Evolutionary conservation across 2,113 vertebrate genomes (phyloP).

Genomic region (Psittacus erithacus): DNA sequence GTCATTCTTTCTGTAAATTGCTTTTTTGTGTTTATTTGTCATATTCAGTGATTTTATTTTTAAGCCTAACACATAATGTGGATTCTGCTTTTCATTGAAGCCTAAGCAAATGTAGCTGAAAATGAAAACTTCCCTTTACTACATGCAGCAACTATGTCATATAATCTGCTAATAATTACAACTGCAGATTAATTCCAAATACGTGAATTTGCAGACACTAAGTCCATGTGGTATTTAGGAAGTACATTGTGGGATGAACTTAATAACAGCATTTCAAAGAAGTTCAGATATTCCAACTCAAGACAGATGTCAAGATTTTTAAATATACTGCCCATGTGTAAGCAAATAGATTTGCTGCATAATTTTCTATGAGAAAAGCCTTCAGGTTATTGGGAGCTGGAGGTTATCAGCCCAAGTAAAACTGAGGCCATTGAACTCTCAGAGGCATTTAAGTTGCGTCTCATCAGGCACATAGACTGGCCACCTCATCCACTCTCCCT

Average conservation of each 20-base stretch:
- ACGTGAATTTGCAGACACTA: slow-evolving; percentile 16
- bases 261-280: slow-evolving; percentile 5
- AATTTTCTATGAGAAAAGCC: not conserved
- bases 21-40: slow-evolving; percentile 56
- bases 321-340: slow-evolving; percentile 20
- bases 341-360: not conserved
- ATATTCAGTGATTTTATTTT: slow-evolving; percentile 52
- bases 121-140: slow-evolving; percentile 60
- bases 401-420: not conserved
- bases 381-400: not conserved
- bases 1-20: slow-evolving; percentile 56
- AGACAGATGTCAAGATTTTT: slow-evolving; percentile 16
- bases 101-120: slow-evolving; percentile 68
- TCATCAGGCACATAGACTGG: not conserved
- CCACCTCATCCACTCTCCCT: not conserved
- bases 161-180: slow-evolving; percentile 69
- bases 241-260: not conserved
- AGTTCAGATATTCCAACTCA: slow-evolving; percentile 11
- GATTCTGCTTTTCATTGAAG: slow-evolving; percentile 55
- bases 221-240: slow-evolving; percentile 20
- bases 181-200: slow-evolving; percentile 48
- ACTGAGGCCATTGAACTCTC: not conserved
- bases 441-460: not conserved
- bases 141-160: slow-evolving; percentile 45
- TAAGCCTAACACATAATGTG: slow-evolving; percentile 33